Base-by-base conservation (phyloP, 2,888 invertebrate species). In the Nineta flava region DNA sequence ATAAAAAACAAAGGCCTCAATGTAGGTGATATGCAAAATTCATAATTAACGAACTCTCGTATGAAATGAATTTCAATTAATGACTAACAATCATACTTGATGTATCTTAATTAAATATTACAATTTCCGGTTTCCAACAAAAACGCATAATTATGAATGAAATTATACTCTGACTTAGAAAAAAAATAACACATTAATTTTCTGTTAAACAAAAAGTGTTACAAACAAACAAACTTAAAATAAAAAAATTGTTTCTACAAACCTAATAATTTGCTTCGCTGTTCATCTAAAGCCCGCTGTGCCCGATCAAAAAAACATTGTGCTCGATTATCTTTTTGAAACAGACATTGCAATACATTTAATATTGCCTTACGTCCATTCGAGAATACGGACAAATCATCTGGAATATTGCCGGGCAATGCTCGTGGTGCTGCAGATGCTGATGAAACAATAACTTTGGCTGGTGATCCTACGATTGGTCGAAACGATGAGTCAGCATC, bases 201-300 rank as follows among this genome's bases (percentile, higher is more conserved):
- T 26, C 26, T 26, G 7, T 26, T 26, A 26, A n/a, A 7, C 26
- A 26, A 26, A n/a, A 26, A 26, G 26, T 26, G 26, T 26, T 26
- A 26, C 26, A n/a, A n/a, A n/a, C n/a, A n/a, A n/a, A 26, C 26
- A 26, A 26, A 26, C 26, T 6, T 7, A 7, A 26, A 43, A 43
- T 4, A 43, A 12, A 13, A 42, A 38, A 38, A 7, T 15, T 35
- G 35, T n/a, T n/a, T n/a, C n/a, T 38, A 38, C 38, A 38, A 35
- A 49, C 49, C 49, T 49, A 49, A 45, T 6, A 35, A 21, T 19
- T 31, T 38, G 9, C 16, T 13, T 17, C 45, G 38, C n/a, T 49
- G 45, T 21, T 34, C 34, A 44, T 49, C 49, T 44, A 49, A 45
- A 4, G 49, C 49, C 13, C 38, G 17, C 13, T 44, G 32, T 9